Conservation (phyloP, 2,113 vertebrate species). For the Bucco capensis region DNA sequence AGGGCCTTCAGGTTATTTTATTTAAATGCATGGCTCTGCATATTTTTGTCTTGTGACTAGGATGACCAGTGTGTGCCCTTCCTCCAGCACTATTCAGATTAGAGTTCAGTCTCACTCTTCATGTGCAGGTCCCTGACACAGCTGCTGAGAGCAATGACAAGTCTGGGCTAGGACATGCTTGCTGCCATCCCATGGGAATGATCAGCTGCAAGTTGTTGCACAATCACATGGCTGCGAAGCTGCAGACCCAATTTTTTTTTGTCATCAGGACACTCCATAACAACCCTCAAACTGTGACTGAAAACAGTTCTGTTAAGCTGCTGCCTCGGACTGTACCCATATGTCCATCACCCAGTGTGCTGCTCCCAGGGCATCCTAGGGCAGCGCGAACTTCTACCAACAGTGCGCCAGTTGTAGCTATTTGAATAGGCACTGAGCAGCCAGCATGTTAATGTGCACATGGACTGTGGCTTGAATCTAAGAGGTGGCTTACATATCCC, state of each 20-base stretch:
- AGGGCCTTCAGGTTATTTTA: background rate
- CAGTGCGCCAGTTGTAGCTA: background rate
- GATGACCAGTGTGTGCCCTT: background rate
- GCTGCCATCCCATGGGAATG: rapidly evolving
- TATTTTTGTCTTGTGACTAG: too few species aligned
- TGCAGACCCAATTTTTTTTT: background rate
- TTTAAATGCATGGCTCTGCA: rapidly evolving
- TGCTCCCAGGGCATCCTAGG: background rate
- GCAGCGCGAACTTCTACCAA: background rate
- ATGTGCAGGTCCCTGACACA: background rate
- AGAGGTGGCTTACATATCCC: background rate
- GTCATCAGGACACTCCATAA: background rate
- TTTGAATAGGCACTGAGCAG: background rate
- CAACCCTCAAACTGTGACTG: background rate
- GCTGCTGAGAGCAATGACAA: too few species aligned
- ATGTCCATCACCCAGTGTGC: too few species aligned
- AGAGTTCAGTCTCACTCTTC: background rate
- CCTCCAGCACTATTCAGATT: background rate
- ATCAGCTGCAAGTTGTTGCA: background rate
- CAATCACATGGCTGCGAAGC: background rate
- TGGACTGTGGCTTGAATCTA: background rate
- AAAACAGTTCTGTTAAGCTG: background rate
- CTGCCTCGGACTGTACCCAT: too few species aligned
- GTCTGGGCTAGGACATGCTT: rapidly evolving
- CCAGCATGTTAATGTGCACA: background rate